phyloP scores from a whole-genome alignment of 1,140 invertebrate species.

The Geopemphigus sp. region DNA sequence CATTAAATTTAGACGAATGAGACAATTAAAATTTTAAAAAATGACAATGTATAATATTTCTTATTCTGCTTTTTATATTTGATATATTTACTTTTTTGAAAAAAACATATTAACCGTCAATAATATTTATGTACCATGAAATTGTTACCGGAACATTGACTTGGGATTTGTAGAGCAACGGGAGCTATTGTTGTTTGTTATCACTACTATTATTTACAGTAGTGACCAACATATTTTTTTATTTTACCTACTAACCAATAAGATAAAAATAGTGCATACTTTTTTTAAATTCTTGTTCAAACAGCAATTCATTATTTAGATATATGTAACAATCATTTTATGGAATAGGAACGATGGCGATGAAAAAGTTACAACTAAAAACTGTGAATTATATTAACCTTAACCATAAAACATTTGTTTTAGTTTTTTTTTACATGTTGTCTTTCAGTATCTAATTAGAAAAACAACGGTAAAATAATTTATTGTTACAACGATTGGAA shows the following conservation, averaged over 20 bases:
- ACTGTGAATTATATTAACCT: conserved; percentile 1
- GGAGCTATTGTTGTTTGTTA: conserved; percentile 18
- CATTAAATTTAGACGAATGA: not conserved
- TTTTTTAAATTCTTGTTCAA: conserved; percentile 23
- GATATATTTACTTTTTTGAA: not conserved
- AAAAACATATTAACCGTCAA: not conserved
- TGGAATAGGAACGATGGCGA: conserved; percentile 15
- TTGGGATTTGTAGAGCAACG: not conserved
- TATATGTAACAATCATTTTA: conserved; percentile 1
- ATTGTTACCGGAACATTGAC: conserved; percentile 38
- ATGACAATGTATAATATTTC: not conserved
- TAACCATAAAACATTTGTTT: conserved; percentile 39
- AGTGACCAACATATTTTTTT: conserved; percentile 46
- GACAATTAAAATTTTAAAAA: conserved; percentile 5
- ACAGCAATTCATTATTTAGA: conserved; percentile 30
- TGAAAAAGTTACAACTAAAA: conserved; percentile 16
- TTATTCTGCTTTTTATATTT: not conserved
- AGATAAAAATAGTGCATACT: conserved; percentile 10
- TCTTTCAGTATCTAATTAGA: not conserved
- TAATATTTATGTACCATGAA: conserved; percentile 34
- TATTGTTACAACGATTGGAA: not conserved
- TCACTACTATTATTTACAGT: not conserved
- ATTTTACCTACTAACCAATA: conserved; percentile 43
- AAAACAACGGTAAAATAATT: conserved; percentile 1
- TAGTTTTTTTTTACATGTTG: conserved; percentile 9